phyloP scores from a whole-genome alignment of 2,888 invertebrate species.

The Agrypnus murinus region DNA sequence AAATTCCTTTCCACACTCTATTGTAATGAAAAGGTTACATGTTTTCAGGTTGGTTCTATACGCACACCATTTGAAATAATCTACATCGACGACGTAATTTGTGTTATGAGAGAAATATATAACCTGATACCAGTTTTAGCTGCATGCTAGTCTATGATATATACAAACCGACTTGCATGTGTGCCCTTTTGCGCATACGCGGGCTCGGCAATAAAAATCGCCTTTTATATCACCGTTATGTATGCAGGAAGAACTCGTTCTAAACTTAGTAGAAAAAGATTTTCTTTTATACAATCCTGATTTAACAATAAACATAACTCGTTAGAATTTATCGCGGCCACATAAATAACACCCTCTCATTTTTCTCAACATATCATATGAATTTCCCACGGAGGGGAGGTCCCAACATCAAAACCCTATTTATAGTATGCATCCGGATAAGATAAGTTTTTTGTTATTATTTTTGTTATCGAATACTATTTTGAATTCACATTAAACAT shows the following conservation, averaged over 20 bases:
- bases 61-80: slow-evolving; percentile 23
- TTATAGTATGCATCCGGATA: background rate
- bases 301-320: slow-evolving; percentile 30
- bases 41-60: slow-evolving; percentile 20
- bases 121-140: slow-evolving; percentile 36
- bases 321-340: slow-evolving; percentile 27
- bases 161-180: slow-evolving; percentile 28
- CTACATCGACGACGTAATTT: slow-evolving; percentile 36
- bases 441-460: slow-evolving; percentile 20
- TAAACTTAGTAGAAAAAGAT: slow-evolving; percentile 15
- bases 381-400: slow-evolving; percentile 6
- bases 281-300: slow-evolving; percentile 11
- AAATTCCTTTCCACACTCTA: slow-evolving; percentile 33
- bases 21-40: background rate
- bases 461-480: background rate
- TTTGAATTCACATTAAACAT: too few species aligned
- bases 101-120: slow-evolving; percentile 33
- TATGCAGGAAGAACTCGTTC: slow-evolving; percentile 32
- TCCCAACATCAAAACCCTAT: background rate
- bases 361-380: slow-evolving; percentile 17
- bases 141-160: slow-evolving; percentile 31
- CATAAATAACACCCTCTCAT: slow-evolving; percentile 30
- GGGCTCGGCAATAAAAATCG: slow-evolving; percentile 31
- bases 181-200: slow-evolving; percentile 21
- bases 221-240: slow-evolving; percentile 36